A percentile compares a stretch with the other conserved stretches of the same genome.
These are phyloP conservation scores for Eumerus sabulonum DNA, from an alignment of 2,888 invertebrate genomes.

Conservation along the genomic window DNA sequence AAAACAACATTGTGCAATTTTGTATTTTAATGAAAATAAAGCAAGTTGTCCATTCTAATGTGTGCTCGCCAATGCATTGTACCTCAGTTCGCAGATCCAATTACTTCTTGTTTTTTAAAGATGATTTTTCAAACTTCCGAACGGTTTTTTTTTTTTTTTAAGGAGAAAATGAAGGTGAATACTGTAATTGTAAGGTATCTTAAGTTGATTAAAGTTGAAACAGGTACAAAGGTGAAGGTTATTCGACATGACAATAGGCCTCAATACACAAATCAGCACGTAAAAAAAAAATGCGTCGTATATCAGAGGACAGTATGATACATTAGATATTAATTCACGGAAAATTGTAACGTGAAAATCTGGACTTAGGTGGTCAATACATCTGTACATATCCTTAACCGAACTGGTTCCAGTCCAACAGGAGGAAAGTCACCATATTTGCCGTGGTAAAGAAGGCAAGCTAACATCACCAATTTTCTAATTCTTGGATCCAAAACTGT, in stretches of 20 bases:
- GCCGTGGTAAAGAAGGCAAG: slow-evolving; percentile 61
- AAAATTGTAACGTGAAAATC: slow-evolving; percentile 72
- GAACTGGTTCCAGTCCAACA: slow-evolving; percentile 46
- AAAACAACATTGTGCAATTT: slow-evolving; percentile 66
- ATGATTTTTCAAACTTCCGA: no score
- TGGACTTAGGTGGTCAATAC: slow-evolving; percentile 76
- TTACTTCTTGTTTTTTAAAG: no score
- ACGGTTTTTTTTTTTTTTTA: no score
- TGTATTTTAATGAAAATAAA: slow-evolving; percentile 44
- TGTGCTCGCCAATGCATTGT: slow-evolving; percentile 68
- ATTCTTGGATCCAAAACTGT: slow-evolving; percentile 75
- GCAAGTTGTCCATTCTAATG: slow-evolving; percentile 69
- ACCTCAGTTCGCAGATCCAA: not conserved
- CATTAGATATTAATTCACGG: slow-evolving; percentile 74
- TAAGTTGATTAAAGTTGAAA: slow-evolving; percentile 52
- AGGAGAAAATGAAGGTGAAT: slow-evolving; percentile 39
- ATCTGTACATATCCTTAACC: no score
- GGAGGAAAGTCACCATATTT: slow-evolving; percentile 71
- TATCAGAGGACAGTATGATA: no score
- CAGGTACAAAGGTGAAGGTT: slow-evolving; percentile 47
- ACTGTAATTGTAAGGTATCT: slow-evolving; percentile 10
- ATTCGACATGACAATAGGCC: slow-evolving; percentile 70
- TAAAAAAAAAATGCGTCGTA: slow-evolving; percentile 59
- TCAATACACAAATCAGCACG: slow-evolving; percentile 69
- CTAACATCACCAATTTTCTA: slow-evolving; percentile 44